Evolutionary conservation across 2,797 vertebrate species (phyloP), one percentile per base, ranked within the genome.

Genomic region (Rachycentron canadum): DNA sequence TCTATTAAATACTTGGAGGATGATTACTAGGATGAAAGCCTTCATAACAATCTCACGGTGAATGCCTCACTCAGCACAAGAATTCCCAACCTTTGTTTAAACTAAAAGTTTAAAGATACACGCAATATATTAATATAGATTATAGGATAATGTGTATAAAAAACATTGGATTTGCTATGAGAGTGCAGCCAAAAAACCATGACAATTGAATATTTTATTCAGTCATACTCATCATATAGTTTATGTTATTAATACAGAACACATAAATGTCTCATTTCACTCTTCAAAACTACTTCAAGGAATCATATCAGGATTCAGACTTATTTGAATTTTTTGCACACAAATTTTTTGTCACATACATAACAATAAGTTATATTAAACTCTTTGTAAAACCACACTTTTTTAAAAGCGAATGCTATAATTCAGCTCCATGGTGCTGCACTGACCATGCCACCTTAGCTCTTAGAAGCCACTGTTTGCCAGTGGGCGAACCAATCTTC

Each of bases 401-500:
- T 63, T 68, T 61, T 70, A 38, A 79, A 76, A 75, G 56, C n/a
- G 7, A 70, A 63, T 14, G 32, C 67, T 76, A 70, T 36, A 57
- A 57, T 81, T 73, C 63, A 45, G 68, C 67, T 68, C 17, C 49
- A 30, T 66, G 71, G 26, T 32, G 16, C 56, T 57, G 69, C 2
- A 62, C 69, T 77, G 66, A 76, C 63, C 68, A 64, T 70, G 81
- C 85, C 85, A 87, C 78, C 88, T 79, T 69, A 73, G 78, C 87
- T 84, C 72, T 84, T 73, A 69, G 76, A 83, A 88, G 74, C 81
- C 87, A 83, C 79, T 86, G 86, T 90, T 82, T 88, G 89, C 87
- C 91, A 87, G 93, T 95, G 91, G 94, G 93, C 86, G 93, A 93
- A 92, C 93, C 95, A 92, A 95, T 96, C 93, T 95, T 93, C 94